Base-by-base conservation (phyloP, 2,888 invertebrate species). In the Oligia strigilis region DNA sequence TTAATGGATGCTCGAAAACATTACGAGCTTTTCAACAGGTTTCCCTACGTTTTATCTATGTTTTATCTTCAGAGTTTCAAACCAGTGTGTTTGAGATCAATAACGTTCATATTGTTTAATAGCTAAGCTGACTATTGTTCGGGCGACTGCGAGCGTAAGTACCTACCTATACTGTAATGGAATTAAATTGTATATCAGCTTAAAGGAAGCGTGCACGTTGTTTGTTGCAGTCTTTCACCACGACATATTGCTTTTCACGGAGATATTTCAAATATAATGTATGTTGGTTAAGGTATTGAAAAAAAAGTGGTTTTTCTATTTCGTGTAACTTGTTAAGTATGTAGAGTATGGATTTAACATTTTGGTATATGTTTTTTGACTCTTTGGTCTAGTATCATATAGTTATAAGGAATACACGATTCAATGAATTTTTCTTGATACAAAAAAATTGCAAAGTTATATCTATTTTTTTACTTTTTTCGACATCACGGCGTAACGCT, bases 161-260 rank as follows among this genome's bases (percentile, higher is more conserved):
- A 43, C 43, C 1, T 87, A 43, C 43, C 1, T 43, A 60, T 60
- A 87, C 87, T 78, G 87, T 93, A 92, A 93, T 93, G 91, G 91
- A 93, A 93, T 93, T 93, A 93, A 92, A 92, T 91, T 91, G 89
- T 91, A 88, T 91, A 91, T 90, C 89, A 89, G 90, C 87, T 91
- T 89, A 87, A 81, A 88, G 88, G 88, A 87, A 88, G 85, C 88
- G 79, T 88, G 49, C 72, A 77, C 78, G 81, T 81, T 81, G 83
- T 88, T 86, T 88, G 83, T 74, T 80, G 74, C 74, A 66, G 75
- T 82, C 82, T 85, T 79, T 70, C 55, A 72, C 67, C 60, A 65
- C 64, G 43, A 75, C 72, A 72, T 73, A 77, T 75, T 64, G 70
- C 62, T 74, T 78, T 85, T 71, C 17, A 71, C 9, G 40, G 60